phyloP scores from a whole-genome alignment of 2,113 vertebrate species.

The Platycercus adscitus region DNA sequence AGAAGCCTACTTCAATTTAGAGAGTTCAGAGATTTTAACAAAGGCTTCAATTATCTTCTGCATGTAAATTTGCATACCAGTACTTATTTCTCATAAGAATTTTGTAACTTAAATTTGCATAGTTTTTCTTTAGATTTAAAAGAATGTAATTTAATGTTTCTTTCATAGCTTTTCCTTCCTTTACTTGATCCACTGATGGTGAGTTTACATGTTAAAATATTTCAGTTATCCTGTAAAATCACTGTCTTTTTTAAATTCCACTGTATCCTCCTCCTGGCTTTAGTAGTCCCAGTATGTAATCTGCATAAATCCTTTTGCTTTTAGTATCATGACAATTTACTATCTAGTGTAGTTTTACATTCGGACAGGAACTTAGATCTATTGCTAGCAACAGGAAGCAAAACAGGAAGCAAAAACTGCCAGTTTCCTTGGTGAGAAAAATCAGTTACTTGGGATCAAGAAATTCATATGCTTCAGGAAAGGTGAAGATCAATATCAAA shows the following conservation, averaged over 20 bases:
- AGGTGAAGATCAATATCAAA: neutral
- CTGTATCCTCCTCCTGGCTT: neutral
- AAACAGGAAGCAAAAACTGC: neutral
- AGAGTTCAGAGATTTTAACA: constrained; percentile 18
- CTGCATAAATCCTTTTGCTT: neutral
- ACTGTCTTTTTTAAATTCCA: neutral
- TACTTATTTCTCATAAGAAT: neutral
- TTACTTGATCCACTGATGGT: neutral
- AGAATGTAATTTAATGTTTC: neutral
- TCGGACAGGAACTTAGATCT: neutral
- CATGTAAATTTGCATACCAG: neutral
- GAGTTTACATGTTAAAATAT: neutral
- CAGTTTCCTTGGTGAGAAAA: too few relatives aligned
- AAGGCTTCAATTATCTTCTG: neutral
- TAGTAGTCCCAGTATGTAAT: neutral
- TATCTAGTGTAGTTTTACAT: neutral
- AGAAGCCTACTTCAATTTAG: constrained; percentile 45
- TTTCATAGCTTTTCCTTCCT: neutral
- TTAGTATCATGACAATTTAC: neutral
- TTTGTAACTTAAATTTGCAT: neutral
- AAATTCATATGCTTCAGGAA: neutral
- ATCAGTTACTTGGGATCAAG: neutral
- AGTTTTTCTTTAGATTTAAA: neutral
- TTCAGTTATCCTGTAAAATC: neutral
- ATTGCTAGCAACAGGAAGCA: neutral